Evolutionary conservation across 1,140 invertebrate species (phyloP), one percentile per base, ranked within the genome.

Genomic region (Brachionus paranguensis): DNA sequence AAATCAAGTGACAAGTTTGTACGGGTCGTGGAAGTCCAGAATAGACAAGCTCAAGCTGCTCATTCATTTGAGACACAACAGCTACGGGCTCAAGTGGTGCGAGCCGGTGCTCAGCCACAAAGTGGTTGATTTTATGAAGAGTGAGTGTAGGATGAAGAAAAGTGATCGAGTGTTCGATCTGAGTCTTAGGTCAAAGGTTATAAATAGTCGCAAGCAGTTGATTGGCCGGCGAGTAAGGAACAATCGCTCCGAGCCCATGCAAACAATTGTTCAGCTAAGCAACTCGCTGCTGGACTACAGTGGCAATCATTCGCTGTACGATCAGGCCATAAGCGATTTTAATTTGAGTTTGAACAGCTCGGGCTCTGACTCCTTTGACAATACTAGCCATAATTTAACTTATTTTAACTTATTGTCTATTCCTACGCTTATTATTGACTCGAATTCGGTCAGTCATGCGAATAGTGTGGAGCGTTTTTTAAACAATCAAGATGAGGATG

Each of bases 321-420:
- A 76, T 3, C 72, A 76, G 47, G 11, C 43, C n/a, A 50, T 76
- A 2, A 50, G 43, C n/a, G 72, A 76, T 20, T 76, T 76, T 76
- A 50, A 76, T 76, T 37, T 76, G 33, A 72, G 68, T 43, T 12
- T 68, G 11, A 68, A 74, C 45, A 74, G 70, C 17, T 50, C 41
- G 12, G 43, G 45, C 24, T 29, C 27, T 24, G 20, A 50, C 27
- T 76, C 45, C 7, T 76, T 20, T 11, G 72, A 76, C 24, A 76
- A 47, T 76, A 14, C 17, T 50, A 24, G 72, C 17, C 68, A 72
- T 7, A 37, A 72, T 72, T 72, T 41, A 20, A 24, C 72, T n/a
- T 76, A 76, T 76, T 76, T 76, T 76, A 76, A 76, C 47, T 33
- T 76, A 3, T 76, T 76, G 43, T 76, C 72, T 10, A 76, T 76